A percentile compares a stretch with the other conserved stretches of the same genome.
Conservation (phyloP, 1,140 invertebrate genomes). For the Drosophila arizonae region DNA sequence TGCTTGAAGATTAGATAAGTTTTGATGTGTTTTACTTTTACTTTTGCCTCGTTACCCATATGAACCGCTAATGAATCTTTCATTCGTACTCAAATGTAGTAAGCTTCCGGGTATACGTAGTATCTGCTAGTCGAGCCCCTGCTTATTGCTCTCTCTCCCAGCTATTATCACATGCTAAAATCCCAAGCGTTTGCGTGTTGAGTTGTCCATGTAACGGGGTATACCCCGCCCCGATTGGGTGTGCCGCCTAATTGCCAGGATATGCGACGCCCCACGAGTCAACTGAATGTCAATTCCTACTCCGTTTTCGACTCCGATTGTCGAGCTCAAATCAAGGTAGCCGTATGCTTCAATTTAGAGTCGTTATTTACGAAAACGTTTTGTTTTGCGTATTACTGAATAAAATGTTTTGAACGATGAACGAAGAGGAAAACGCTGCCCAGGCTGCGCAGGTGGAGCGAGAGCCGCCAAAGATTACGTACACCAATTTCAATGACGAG, state of each 20-base stretch:
- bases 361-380: background rate
- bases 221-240: constrained; percentile 18
- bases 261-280: background rate
- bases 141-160: too few relatives aligned
- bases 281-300: background rate
- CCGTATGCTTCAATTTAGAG: background rate
- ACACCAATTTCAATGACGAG: constrained; percentile 42
- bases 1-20: background rate
- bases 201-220: constrained; percentile 1
- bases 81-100: too few relatives aligned
- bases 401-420: constrained; percentile 28
- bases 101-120: background rate
- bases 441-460: background rate
- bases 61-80: too few relatives aligned
- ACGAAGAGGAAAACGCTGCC: background rate
- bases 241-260: constrained; percentile 63
- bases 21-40: too few relatives aligned
- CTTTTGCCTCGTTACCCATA: too few relatives aligned
- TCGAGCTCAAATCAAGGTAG: constrained; percentile 7
- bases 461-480: constrained; percentile 23
- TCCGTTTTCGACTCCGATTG: background rate
- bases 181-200: constrained; percentile 37
- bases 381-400: background rate
- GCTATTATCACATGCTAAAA: constrained; percentile 65
- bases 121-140: background rate